phyloP scores from a whole-genome alignment of 2,888 invertebrate genomes.

The Ommatoiulus sabulosus region DNA sequence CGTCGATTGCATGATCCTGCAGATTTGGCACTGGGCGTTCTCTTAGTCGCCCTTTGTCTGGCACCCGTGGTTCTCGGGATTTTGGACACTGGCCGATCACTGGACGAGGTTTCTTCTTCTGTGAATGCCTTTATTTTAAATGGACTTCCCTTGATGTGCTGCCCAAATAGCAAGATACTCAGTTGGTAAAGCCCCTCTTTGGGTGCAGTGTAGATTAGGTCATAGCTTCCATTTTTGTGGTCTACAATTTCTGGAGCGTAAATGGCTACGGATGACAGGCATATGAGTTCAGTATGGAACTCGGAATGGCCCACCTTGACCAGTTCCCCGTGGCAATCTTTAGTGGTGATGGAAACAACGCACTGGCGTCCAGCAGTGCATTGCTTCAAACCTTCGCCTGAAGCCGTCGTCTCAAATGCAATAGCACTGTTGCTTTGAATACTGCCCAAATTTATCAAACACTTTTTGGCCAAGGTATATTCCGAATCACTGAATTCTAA shows the following conservation, averaged over 20 bases:
- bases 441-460: conserved; percentile 65
- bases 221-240: conserved; percentile 67
- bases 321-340: conserved; percentile 66
- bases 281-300: conserved; percentile 64
- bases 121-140: conserved; percentile 67
- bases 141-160: conserved; percentile 69
- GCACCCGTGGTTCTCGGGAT: conserved; percentile 66
- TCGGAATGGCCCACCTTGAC: conserved; percentile 65
- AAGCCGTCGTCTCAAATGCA: conserved; percentile 67
- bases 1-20: conserved; percentile 67
- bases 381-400: conserved; percentile 67
- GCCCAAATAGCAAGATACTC: conserved; percentile 67
- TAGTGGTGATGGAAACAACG: conserved; percentile 67
- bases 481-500: conserved; percentile 65
- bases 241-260: conserved; percentile 66
- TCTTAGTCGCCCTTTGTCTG: conserved; percentile 67
- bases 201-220: conserved; percentile 67
- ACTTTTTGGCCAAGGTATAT: conserved; percentile 64
- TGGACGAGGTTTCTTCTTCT: conserved; percentile 64
- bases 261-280: conserved; percentile 62
- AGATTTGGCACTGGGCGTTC: conserved; percentile 67
- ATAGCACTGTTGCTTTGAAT: conserved; percentile 68
- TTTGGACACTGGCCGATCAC: conserved; percentile 64
- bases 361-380: conserved; percentile 66
- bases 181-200: conserved; percentile 67